These are phyloP conservation scores for Battus philenor DNA, from an alignment of 1,140 invertebrate species.

Conservation along the genomic window DNA sequence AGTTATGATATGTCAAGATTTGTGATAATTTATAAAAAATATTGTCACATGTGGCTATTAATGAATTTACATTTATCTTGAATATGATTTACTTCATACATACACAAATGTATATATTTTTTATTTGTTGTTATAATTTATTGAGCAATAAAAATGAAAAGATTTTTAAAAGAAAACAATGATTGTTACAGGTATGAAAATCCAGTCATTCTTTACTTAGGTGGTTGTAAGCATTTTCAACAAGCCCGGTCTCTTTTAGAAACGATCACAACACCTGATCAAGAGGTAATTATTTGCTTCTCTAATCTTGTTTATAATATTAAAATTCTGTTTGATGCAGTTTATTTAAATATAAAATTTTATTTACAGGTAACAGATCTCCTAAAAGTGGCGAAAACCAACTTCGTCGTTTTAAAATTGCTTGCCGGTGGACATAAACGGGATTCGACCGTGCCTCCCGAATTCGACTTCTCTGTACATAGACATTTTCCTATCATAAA, in stretches of 20 bases:
- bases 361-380: slow-evolving; percentile 86
- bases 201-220: slow-evolving; percentile 81
- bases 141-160: too few species aligned
- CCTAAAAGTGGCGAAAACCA: slow-evolving; percentile 93
- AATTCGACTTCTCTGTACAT: slow-evolving; percentile 94
- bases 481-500: slow-evolving; percentile 95
- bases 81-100: too few species aligned
- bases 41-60: too few species aligned
- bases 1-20: too few species aligned
- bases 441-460: slow-evolving; percentile 87
- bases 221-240: slow-evolving; percentile 93
- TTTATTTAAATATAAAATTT: too few species aligned
- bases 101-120: too few species aligned
- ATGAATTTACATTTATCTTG: too few species aligned
- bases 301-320: neutral
- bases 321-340: slow-evolving; percentile 2
- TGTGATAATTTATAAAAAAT: too few species aligned
- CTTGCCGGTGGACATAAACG: slow-evolving; percentile 93
- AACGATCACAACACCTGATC: slow-evolving; percentile 84
- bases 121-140: too few species aligned
- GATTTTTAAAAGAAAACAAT: too few species aligned
- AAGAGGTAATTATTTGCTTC: slow-evolving; percentile 81
- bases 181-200: slow-evolving; percentile 62
- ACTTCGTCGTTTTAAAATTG: slow-evolving; percentile 95
- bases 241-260: slow-evolving; percentile 91